Evolutionary conservation across 2,797 vertebrate species (phyloP).

Genomic region (Phaenicophaeus curvirostris): DNA sequence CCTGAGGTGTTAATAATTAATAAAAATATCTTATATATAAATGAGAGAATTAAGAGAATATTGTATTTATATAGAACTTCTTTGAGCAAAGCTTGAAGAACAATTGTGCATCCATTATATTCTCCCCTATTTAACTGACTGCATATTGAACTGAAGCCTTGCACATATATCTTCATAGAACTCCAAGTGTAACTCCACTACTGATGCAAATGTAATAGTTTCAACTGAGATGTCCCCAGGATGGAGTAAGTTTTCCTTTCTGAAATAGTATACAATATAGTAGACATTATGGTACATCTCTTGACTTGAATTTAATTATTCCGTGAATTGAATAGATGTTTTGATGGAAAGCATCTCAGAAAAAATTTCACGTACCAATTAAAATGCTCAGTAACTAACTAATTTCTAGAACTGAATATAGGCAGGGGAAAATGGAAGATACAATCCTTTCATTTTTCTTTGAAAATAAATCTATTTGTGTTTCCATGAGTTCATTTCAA

Average conservation of each 20-base stretch:
- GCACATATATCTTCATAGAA: not conserved
- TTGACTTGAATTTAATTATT: not conserved
- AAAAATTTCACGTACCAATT: not conserved
- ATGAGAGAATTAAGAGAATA: not conserved
- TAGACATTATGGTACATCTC: not conserved
- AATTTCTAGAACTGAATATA: not conserved
- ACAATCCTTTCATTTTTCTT: not conserved
- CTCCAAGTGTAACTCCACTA: not conserved
- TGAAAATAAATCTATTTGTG: not conserved
- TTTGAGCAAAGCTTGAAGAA: not conserved
- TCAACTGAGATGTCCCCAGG: not conserved
- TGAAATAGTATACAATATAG: not conserved
- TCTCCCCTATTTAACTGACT: not conserved
- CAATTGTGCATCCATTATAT: not conserved
- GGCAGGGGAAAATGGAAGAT: not conserved
- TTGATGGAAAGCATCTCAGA: not conserved
- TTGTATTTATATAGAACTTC: not conserved
- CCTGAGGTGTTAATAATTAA: not conserved
- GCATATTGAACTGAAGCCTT: not conserved
- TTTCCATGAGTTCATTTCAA: not conserved
- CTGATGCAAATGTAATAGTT: not conserved
- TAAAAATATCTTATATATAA: not conserved
- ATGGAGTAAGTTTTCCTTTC: not conserved
- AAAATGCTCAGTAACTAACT: not conserved
- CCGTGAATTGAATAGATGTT: not conserved